Percentiles rank a stretch among this genome's conserved stretches.
phyloP scores from a whole-genome alignment of 2,888 invertebrate genomes.

The Zonitis immaculata region DNA sequence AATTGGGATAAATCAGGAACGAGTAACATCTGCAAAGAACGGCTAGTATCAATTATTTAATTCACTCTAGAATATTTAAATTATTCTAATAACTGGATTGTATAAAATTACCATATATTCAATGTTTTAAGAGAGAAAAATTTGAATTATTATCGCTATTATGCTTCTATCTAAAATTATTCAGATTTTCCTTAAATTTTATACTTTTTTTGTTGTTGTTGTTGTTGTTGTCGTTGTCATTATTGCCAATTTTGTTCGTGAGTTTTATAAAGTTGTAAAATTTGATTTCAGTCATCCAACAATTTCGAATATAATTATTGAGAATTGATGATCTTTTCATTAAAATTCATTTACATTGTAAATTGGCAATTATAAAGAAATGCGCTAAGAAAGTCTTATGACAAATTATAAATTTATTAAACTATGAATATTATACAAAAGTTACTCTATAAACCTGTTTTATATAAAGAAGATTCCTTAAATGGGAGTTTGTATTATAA shows the following conservation, averaged over 20 bases:
- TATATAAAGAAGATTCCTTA: not conserved
- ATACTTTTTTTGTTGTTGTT: too few relatives aligned
- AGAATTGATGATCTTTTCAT: not conserved
- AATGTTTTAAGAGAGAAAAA: too few relatives aligned
- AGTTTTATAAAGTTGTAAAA: too few relatives aligned
- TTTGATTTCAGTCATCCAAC: too few relatives aligned
- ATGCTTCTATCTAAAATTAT: too few relatives aligned
- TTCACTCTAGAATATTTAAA: slow-evolving; percentile 2
- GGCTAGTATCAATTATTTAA: slow-evolving; percentile 12
- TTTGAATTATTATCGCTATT: too few relatives aligned
- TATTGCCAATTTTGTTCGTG: too few relatives aligned
- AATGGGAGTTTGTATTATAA: not conserved
- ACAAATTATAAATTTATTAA: slow-evolving; percentile 38
- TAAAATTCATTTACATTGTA: slow-evolving; percentile 9
- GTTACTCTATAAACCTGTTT: not conserved
- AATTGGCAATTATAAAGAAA: slow-evolving; percentile 27
- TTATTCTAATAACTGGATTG: not conserved
- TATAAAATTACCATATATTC: not conserved
- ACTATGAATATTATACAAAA: slow-evolving; percentile 36
- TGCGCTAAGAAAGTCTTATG: slow-evolving; percentile 26
- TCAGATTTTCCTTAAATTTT: too few relatives aligned
- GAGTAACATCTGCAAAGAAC: slow-evolving; percentile 9
- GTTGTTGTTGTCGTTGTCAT: too few relatives aligned
- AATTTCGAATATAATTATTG: too few relatives aligned
- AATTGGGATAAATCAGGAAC: slow-evolving; percentile 16